Evolutionary conservation across 2,797 vertebrate species (phyloP).

Genomic region (Falco biarmicus): DNA sequence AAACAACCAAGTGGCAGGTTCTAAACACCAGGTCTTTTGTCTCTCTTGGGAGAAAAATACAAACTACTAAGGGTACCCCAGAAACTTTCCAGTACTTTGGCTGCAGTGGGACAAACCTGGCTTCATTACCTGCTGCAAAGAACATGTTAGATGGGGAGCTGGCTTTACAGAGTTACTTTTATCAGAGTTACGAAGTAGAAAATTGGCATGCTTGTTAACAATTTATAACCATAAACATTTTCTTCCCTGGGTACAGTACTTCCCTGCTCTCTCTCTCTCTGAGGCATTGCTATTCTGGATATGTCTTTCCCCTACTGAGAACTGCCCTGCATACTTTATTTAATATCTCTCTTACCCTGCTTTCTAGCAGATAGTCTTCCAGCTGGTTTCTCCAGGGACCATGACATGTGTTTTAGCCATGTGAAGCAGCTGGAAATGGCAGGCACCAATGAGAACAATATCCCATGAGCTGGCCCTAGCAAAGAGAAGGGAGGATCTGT

Average conservation of each 20-base stretch:
- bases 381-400: not conserved
- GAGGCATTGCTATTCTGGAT: not conserved
- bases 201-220: not conserved
- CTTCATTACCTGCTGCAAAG: not conserved
- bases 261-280: not conserved
- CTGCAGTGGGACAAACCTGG: not conserved
- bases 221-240: slow-evolving; percentile 2
- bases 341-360: not conserved
- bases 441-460: not conserved
- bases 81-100: not conserved
- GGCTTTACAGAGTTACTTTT: not conserved
- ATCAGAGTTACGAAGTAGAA: not conserved
- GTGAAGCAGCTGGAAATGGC: not conserved
- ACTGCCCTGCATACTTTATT: not conserved
- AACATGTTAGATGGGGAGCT: not conserved
- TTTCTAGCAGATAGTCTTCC: not conserved
- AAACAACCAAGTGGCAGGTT: not conserved
- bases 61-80: not conserved
- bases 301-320: not conserved
- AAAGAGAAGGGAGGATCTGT: not conserved
- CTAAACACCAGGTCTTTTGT: not conserved
- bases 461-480: not conserved
- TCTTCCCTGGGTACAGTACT: not conserved
- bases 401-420: not conserved
- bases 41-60: not conserved